Base-by-base conservation (phyloP, 2,888 invertebrate genomes). In the Dione vanillae region DNA sequence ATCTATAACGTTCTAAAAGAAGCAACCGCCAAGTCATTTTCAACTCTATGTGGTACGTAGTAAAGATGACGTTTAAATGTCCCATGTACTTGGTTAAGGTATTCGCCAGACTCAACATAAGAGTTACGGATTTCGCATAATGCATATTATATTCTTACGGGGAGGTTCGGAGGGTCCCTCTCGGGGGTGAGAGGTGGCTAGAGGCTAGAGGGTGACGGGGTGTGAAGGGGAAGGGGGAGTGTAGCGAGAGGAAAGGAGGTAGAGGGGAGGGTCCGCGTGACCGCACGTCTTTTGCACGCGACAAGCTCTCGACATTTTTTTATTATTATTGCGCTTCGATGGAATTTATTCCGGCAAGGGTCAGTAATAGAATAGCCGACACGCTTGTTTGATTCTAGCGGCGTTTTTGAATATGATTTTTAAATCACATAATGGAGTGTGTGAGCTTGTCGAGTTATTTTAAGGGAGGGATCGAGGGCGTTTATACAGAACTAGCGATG, bases 51-150 rank as follows among this genome's bases (percentile, higher is more conserved):
- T 0, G 10, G 0, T 14, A 10, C 1, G 0, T 0, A 0, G 14
- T 75, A 88, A 72, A 72, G 83, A 73, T 69, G 54, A 76, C n/a
- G 75, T 80, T 70, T 65, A 49, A n/a, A n/a, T 61, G 58, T 5
- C 27, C n/a, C 19, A 68, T 16, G 16, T 40, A 68, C 65, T 74
- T 78, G 82, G 82, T 84, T 85, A 86, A 91, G 91, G 88, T 90
- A 89, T 91, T 88, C 89, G 85, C 83, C 79, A 82, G 86, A 85
- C 82, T 85, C 84, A 82, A 86, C 88, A 88, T 87, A 89, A 90
- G 92, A 92, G 91, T 91, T 91, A 92, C 91, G 92, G 91, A 92
- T 92, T 92, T 92, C 92, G 92, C 92, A 92, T 92, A 92, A 92
- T 92, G 92, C 92, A 92, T 92, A 91, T 91, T 92, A 92, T 92